Conservation (phyloP, 1,140 invertebrate species). For the Lanistes nyassanus region DNA sequence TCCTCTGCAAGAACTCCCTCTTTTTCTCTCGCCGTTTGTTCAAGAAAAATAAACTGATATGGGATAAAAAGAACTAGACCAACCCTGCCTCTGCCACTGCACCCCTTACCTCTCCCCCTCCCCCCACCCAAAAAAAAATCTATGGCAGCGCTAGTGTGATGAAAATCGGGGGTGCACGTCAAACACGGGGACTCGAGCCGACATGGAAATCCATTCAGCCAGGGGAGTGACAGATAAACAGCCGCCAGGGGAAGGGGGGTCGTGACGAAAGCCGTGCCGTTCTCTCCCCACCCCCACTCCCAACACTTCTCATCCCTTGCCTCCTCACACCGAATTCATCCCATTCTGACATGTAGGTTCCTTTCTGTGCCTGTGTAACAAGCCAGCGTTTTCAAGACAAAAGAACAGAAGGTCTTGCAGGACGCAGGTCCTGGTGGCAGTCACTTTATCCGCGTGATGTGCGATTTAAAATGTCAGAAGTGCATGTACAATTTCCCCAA, state of each 20-base stretch:
- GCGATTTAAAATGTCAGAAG: too few species aligned
- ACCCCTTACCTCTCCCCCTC: too few species aligned
- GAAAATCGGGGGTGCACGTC: not conserved
- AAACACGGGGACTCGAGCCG: not conserved
- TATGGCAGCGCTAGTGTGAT: not conserved
- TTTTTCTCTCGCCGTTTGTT: slow-evolving; percentile 12
- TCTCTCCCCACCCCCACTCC: not conserved
- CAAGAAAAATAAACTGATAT: slow-evolving; percentile 21
- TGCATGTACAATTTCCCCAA: too few species aligned
- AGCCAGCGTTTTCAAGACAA: too few species aligned
- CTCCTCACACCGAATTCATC: not conserved
- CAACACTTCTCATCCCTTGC: not conserved
- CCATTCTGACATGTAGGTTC: not conserved
- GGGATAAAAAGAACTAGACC: not conserved
- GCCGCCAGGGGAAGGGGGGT: not conserved
- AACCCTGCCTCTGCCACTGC: too few species aligned
- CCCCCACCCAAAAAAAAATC: slow-evolving; percentile 9
- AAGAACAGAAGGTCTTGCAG: too few species aligned
- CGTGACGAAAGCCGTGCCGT: slow-evolving; percentile 1
- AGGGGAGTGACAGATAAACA: not conserved
- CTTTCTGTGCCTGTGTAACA: not conserved
- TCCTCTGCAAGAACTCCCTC: not conserved
- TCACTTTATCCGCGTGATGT: too few species aligned
- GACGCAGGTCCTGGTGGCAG: too few species aligned
- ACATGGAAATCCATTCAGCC: slow-evolving; percentile 18